Evolutionary conservation across 1,140 invertebrate species (phyloP).

Genomic region (Physella acuta): DNA sequence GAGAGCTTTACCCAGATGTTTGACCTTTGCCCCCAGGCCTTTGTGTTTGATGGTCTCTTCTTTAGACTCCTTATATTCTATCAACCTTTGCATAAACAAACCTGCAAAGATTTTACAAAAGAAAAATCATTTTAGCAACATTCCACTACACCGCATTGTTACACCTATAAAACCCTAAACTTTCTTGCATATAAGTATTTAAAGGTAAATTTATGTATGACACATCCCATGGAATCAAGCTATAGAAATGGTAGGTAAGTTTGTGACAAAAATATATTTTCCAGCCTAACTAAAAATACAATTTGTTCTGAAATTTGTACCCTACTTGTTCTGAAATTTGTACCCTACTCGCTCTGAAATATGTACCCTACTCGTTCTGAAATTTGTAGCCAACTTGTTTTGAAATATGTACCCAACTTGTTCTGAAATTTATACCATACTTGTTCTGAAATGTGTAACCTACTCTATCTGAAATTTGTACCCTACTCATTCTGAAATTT

Average conservation of each 20-base stretch:
- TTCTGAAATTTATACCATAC: too few relatives aligned
- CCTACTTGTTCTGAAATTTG: too few relatives aligned
- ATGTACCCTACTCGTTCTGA: too few relatives aligned
- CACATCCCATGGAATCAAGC: neutral
- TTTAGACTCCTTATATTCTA: slow-evolving; percentile 24
- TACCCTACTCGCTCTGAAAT: too few relatives aligned
- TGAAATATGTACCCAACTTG: too few relatives aligned
- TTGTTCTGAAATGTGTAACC: too few relatives aligned
- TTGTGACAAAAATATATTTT: neutral
- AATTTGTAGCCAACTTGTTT: too few relatives aligned
- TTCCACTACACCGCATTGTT: neutral
- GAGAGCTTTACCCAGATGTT: slow-evolving; percentile 37
- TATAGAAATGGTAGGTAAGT: neutral
- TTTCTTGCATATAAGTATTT: neutral
- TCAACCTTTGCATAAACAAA: slow-evolving; percentile 35
- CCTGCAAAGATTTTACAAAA: slow-evolving; percentile 21
- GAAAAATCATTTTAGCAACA: neutral
- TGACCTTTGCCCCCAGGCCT: slow-evolving; percentile 36
- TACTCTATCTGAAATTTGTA: too few relatives aligned
- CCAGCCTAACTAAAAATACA: too few relatives aligned
- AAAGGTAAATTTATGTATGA: neutral
- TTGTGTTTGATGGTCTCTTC: slow-evolving; percentile 16
- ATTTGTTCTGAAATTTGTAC: too few relatives aligned
- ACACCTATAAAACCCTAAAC: neutral
- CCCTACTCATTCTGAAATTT: too few relatives aligned